Evolutionary conservation across 2,113 vertebrate species (phyloP).

Genomic region (Catharus bicknelli): DNA sequence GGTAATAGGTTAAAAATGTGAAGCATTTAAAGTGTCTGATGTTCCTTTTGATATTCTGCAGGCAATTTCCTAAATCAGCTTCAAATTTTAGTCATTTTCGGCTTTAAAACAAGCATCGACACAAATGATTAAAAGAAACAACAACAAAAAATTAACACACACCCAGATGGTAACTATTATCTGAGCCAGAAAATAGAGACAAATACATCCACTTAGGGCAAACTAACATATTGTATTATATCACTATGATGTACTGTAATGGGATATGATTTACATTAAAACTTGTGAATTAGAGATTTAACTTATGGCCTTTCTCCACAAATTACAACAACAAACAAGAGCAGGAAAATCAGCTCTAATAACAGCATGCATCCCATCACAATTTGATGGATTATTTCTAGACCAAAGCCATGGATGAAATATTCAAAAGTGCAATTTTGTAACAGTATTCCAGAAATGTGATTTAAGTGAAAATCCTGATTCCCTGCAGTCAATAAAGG

Average conservation of each 20-base stretch:
- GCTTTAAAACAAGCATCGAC: slow-evolving; percentile 69
- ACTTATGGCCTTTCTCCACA: slow-evolving; percentile 65
- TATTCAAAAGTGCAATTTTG: neutral
- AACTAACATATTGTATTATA: slow-evolving; percentile 70
- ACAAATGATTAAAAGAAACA: slow-evolving; percentile 70
- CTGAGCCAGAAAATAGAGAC: slow-evolving; percentile 72
- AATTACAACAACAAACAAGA: slow-evolving; percentile 65
- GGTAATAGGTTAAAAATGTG: slow-evolving; percentile 51
- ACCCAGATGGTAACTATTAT: slow-evolving; percentile 78
- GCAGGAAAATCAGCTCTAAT: slow-evolving; percentile 52
- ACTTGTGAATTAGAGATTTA: slow-evolving; percentile 68
- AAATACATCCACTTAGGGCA: slow-evolving; percentile 66
- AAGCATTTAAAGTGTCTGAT: slow-evolving; percentile 38
- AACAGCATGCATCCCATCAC: slow-evolving; percentile 20
- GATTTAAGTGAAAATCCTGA: neutral
- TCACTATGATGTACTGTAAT: slow-evolving; percentile 66
- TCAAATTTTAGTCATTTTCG: slow-evolving; percentile 72
- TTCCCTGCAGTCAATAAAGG: neutral
- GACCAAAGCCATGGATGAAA: neutral
- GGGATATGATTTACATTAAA: slow-evolving; percentile 69
- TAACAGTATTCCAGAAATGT: neutral
- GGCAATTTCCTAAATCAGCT: slow-evolving; percentile 68
- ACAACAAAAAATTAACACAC: slow-evolving; percentile 69
- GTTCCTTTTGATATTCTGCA: slow-evolving; percentile 55
- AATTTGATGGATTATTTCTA: slow-evolving; percentile 51